Conservation (phyloP, 2,888 invertebrate genomes). For the Ornithoptera priamus region DNA sequence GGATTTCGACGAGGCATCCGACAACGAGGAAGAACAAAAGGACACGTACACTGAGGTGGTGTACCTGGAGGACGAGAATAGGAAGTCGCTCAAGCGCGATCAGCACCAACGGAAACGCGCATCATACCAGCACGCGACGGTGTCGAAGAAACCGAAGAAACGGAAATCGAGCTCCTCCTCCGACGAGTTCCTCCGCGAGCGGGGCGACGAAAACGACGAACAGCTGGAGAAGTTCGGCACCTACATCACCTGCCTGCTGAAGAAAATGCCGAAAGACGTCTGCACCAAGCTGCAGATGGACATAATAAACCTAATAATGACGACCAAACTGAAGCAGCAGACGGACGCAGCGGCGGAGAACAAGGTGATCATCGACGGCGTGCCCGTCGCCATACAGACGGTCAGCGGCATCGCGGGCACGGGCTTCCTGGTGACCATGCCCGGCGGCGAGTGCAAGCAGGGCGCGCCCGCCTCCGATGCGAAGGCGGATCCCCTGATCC, state of each 20-base stretch:
- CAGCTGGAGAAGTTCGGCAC: conserved; percentile 51
- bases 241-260: conserved; percentile 52
- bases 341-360: conserved; percentile 14
- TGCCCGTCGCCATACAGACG: conserved; percentile 23
- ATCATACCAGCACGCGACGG: background rate
- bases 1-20: conserved; percentile 26
- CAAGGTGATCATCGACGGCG: conserved; percentile 17
- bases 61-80: conserved; percentile 31
- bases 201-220: conserved; percentile 32
- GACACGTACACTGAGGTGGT: conserved; percentile 34
- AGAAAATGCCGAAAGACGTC: conserved; percentile 46
- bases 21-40: conserved; percentile 25
- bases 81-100: conserved; percentile 4
- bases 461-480: background rate
- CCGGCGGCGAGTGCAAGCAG: background rate
- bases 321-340: conserved; percentile 41
- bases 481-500: background rate
- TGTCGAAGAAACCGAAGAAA: conserved; percentile 8
- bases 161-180: conserved; percentile 5
- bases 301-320: conserved; percentile 56
- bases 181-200: conserved; percentile 2
- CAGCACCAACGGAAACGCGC: background rate
- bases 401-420: conserved; percentile 13
- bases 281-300: conserved; percentile 55
- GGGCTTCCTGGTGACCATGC: conserved; percentile 18